These are phyloP conservation scores for Endotricha flammealis DNA, from an alignment of 2,888 invertebrate species.

Conservation along the genomic window DNA sequence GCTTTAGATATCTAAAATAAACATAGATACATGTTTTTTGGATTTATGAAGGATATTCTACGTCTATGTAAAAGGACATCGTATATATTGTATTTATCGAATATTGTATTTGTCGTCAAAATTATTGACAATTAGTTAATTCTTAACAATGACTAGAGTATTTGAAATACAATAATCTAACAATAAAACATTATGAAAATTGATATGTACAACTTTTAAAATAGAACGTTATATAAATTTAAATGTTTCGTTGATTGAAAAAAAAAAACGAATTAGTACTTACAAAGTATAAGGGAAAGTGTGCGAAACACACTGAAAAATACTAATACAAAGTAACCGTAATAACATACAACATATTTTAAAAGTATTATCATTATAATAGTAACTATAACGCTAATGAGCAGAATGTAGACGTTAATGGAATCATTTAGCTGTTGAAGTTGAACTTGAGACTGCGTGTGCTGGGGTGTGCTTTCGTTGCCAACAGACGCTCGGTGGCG, in stretches of 20 bases:
- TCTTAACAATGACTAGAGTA: constrained; percentile 46
- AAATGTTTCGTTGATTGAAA: constrained; percentile 35
- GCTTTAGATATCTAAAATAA: too few relatives aligned
- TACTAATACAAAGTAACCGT: constrained; percentile 24
- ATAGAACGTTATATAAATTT: constrained; percentile 20
- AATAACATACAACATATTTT: too few relatives aligned
- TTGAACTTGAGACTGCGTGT: constrained; percentile 81
- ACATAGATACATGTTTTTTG: too few relatives aligned
- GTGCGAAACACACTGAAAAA: constrained; percentile 24
- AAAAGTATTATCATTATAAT: too few relatives aligned
- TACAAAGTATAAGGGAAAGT: too few relatives aligned
- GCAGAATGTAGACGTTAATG: constrained; percentile 48
- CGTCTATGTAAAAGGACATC: too few relatives aligned
- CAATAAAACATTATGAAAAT: constrained; percentile 27
- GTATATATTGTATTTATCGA: too few relatives aligned
- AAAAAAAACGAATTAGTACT: constrained; percentile 22
- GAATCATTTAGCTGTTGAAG: constrained; percentile 64
- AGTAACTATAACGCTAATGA: constrained; percentile 62
- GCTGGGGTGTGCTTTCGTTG: constrained; percentile 77
- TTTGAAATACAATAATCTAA: constrained; percentile 30
- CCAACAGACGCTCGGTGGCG: constrained; percentile 75
- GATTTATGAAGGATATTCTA: too few relatives aligned
- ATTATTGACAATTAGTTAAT: too few relatives aligned
- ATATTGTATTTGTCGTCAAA: too few relatives aligned
- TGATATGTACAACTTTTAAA: constrained; percentile 49